A percentile compares a stretch with the other conserved stretches of the same genome.
Conservation (phyloP, 2,113 vertebrate species). For the Propithecus coquereli region DNA sequence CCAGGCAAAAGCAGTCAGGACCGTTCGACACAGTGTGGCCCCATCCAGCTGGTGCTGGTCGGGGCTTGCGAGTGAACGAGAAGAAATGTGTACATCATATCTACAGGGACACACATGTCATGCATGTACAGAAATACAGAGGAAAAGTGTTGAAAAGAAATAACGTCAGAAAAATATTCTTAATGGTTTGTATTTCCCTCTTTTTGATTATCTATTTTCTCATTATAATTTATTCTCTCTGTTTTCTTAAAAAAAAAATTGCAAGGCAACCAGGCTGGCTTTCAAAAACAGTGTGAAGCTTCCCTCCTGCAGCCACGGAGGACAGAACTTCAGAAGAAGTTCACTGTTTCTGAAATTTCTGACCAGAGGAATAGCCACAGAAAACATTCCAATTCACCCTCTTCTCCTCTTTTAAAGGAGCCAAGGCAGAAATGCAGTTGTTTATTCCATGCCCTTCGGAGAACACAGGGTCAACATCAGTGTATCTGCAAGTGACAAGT, state of each 20-base stretch:
- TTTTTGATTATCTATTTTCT: neutral
- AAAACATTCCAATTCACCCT: neutral
- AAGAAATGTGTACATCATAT: too few species aligned
- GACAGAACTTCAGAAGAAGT: neutral
- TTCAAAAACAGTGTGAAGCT: neutral
- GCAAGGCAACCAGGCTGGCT: neutral
- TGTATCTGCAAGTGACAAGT: accelerated
- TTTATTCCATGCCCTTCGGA: neutral
- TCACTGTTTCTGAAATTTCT: neutral
- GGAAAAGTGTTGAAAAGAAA: neutral
- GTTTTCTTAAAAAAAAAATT: neutral
- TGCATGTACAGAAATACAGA: neutral
- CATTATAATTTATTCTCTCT: neutral
- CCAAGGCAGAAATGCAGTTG: neutral
- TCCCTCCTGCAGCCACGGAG: too few species aligned
- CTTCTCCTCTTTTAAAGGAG: neutral
- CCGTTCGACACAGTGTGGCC: neutral
- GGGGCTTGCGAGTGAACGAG: accelerated
- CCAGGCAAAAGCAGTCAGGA: neutral
- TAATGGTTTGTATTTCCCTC: neutral
- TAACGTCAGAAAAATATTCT: neutral
- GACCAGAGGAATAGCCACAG: neutral
- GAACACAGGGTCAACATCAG: neutral
- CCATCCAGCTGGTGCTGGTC: neutral
- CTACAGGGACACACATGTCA: neutral